Base-by-base conservation (phyloP, 2,888 invertebrate species). In the Desoria tigrina region DNA sequence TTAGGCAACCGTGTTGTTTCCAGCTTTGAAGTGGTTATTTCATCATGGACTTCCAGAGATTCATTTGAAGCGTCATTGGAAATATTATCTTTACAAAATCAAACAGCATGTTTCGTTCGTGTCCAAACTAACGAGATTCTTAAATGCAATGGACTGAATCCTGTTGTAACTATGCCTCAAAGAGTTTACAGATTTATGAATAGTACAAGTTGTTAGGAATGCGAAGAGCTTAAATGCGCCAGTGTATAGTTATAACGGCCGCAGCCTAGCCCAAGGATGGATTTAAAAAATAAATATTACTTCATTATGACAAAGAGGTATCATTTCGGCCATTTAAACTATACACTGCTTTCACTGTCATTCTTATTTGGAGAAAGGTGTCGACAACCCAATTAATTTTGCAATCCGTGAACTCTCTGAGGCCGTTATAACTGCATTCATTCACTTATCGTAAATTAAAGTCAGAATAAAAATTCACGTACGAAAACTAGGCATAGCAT, bases 191-290 rank as follows among this genome's bases (percentile, higher is more conserved):
- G 4, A n/a, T n/a, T n/a, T n/a, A n/a, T n/a, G n/a, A n/a, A n/a
- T n/a, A n/a, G n/a, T n/a, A n/a, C n/a, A n/a, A n/a, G n/a, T n/a
- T n/a, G n/a, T n/a, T n/a, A n/a, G n/a, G n/a, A n/a, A n/a, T n/a
- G n/a, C n/a, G n/a, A n/a, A 32, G 32, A 32, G 11, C 6, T 4
- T 32, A 32, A 11, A 32, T 32, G 32, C 45, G 51, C 42, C 49
- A 67, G 53, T 53, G 54, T 42, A 58, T 61, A 65, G 68, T 68
- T 68, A 65, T 68, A 68, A 68, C 68, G 68, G 68, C 68, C 68
- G 57, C 65, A 61, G 64, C 61, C 14, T 23, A 24, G 51, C 27
- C 24, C 21, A 51, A 26, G 51, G 26, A 51, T 28, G 27, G 2
- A 28, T 18, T 28, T 55, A 9, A 14, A 3, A 55, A 55, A 28